These are phyloP conservation scores for Tanytarsus gracilentus DNA, from an alignment of 2,888 invertebrate species.

Conservation along the genomic window DNA sequence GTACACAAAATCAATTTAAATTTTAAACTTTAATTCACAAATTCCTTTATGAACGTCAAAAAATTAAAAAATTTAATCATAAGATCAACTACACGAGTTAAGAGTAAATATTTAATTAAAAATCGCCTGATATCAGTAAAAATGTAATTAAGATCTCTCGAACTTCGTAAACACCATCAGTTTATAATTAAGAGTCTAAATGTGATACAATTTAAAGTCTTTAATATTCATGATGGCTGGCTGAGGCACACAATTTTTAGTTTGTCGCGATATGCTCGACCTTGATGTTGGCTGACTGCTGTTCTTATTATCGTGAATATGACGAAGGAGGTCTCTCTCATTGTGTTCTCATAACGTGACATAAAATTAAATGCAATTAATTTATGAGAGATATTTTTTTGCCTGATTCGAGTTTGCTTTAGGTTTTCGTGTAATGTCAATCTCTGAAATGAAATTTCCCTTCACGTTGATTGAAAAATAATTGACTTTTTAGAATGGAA, in stretches of 20 bases:
- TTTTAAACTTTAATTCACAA: too few species aligned
- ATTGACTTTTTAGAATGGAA: constrained; percentile 18
- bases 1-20: too few species aligned
- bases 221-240: background rate
- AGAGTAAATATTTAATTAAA: background rate
- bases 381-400: constrained; percentile 7
- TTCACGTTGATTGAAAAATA: constrained; percentile 11
- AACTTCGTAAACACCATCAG: constrained; percentile 17
- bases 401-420: background rate
- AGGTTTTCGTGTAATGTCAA: constrained; percentile 22
- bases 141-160: constrained; percentile 27
- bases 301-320: background rate
- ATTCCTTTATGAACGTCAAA: too few species aligned
- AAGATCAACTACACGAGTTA: too few species aligned
- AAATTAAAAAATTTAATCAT: too few species aligned
- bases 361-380: constrained; percentile 23
- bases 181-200: constrained; percentile 22
- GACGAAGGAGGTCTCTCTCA: background rate
- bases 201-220: constrained; percentile 24
- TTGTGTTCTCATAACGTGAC: background rate
- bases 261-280: too few species aligned
- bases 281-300: too few species aligned
- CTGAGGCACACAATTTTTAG: background rate
- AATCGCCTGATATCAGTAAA: constrained; percentile 21
- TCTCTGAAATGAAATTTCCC: constrained; percentile 25